Base-by-base conservation (phyloP, 2,113 vertebrate species). In the Vimba vimba region DNA sequence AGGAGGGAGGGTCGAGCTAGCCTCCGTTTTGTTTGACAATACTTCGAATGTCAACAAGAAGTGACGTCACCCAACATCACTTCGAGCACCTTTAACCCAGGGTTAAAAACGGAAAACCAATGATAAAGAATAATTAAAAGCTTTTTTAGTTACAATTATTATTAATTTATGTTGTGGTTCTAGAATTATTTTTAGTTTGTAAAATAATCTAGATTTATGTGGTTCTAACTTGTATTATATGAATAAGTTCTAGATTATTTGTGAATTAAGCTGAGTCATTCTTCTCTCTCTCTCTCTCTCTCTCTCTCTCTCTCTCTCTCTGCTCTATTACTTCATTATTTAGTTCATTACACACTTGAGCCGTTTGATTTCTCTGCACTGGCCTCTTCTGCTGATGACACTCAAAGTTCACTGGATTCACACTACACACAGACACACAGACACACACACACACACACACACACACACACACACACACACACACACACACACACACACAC, bases 301-400 rank as follows among this genome's bases (percentile, higher is more conserved):
- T 50, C 75, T 87, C 78, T 47, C 27, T 30, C 30, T 27, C 27
- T 27, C 27, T 55, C 9, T 36, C 52, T 50, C 66, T 88, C 78
- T 59, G 71, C 45, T 83, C 79, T 79, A 82, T 88, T 82, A 75
- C 69, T 82, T 87, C 77, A 81, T 82, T 88, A 84, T 73, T 73
- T 50, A 85, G 71, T 74, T 82, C 78, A 85, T 60, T 82, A 88
- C 87, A 85, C 71, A 75, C 82, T 25, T 76, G 33, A 21, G 52
- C 33, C 17, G 39, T 55, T 23, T 7, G 12, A 47, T 30, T 87
- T 33, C 59, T 82, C 27, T 80, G 59, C 71, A 43, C 21, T 25
- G 39, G 43, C 71, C 43, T 75, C 71, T 75, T 57, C 30, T 77
- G 52, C 45, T 68, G n/a, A 23, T 66, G 21, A 68, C 60, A 17